Percentiles rank a stretch among this genome's conserved stretches.
Conservation (phyloP, 2,797 vertebrate genomes). For the Gephyroberyx darwinii region DNA sequence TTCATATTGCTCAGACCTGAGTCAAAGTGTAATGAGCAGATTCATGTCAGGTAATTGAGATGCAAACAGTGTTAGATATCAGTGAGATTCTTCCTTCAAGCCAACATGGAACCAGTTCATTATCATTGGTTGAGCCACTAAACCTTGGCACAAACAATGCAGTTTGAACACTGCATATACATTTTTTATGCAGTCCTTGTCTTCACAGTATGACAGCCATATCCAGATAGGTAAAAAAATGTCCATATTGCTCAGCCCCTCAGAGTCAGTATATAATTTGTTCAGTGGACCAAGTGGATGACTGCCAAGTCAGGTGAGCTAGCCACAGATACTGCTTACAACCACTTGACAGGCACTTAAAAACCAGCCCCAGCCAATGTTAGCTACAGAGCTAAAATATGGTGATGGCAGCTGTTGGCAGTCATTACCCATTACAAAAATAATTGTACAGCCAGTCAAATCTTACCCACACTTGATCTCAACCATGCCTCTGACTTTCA, state of each 20-base stretch:
- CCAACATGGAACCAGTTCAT: constrained; percentile 34
- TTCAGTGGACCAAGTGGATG: constrained; percentile 46
- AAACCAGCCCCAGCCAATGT: background rate
- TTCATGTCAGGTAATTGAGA: constrained; percentile 28
- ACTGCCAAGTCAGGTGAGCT: constrained; percentile 34
- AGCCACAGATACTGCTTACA: constrained; percentile 15
- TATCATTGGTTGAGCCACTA: constrained; percentile 34
- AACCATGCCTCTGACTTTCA: constrained; percentile 19
- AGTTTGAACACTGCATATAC: constrained; percentile 12
- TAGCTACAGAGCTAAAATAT: constrained; percentile 23
- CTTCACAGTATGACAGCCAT: constrained; percentile 45
- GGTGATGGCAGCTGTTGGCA: background rate
- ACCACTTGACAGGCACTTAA: constrained; percentile 20
- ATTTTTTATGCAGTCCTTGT: constrained; percentile 36
- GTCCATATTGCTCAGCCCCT: constrained; percentile 39
- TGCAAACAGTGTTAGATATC: constrained; percentile 17
- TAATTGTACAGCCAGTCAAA: constrained; percentile 1
- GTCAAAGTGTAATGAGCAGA: constrained; percentile 6
- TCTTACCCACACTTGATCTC: constrained; percentile 27
- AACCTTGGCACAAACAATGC: constrained; percentile 44
- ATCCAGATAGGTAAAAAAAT: constrained; percentile 48
- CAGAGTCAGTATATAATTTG: constrained; percentile 45
- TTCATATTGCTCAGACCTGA: background rate
- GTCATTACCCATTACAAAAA: constrained; percentile 24
- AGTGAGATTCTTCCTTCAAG: constrained; percentile 23